Base-by-base conservation (phyloP, 1,140 invertebrate genomes). In the Drosophila virilis region DNA sequence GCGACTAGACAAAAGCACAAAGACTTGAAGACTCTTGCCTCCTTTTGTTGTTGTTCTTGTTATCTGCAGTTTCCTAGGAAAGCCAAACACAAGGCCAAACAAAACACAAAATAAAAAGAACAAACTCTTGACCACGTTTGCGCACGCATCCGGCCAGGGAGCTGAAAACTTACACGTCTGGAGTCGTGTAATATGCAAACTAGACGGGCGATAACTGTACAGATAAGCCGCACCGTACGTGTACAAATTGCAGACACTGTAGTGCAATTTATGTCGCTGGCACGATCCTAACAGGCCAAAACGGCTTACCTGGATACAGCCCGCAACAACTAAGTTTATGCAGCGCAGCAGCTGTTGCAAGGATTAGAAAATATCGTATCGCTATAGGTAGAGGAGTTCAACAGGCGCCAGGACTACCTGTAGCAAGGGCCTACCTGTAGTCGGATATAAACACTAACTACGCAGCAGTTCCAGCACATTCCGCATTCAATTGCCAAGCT, bases 171-270 rank as follows among this genome's bases (percentile, higher is more conserved):
- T 77, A 79, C 84, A 88, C 84, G 84, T 89, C 84, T 84, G 43
- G 46, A 67, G 51, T 70, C 83, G 77, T 89, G 84, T 89, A 89
- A 89, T 89, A 89, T 89, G 84, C 84, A 84, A 89, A 89, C 84
- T 89, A 89, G 80, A 61, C 59, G 57, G 42, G 77, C 84, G 84
- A 89, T 89, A 89, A 89, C 84, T 89, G 85, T 89, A 89, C 80
- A 89, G 84, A 89, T 89, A 89, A 82, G 84, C 48, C n/a, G 60
- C 59, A 48, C 48, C 15, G 50, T 58, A 67, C 73, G 66, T 65
- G 62, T 69, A 88, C 83, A 86, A 86, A 86, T 88, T 89, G 79
- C 79, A 79, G 76, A 48, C 68, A 82, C 66, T 80, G 69, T 76
- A 79, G 59, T 62, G 78, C 77, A 65, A 77, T 83, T 88, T 78